A percentile compares a stretch with the other conserved stretches of the same genome.
Evolutionary conservation across 1,140 invertebrate genomes (phyloP).

Genomic region (Drosophila nikananu): DNA sequence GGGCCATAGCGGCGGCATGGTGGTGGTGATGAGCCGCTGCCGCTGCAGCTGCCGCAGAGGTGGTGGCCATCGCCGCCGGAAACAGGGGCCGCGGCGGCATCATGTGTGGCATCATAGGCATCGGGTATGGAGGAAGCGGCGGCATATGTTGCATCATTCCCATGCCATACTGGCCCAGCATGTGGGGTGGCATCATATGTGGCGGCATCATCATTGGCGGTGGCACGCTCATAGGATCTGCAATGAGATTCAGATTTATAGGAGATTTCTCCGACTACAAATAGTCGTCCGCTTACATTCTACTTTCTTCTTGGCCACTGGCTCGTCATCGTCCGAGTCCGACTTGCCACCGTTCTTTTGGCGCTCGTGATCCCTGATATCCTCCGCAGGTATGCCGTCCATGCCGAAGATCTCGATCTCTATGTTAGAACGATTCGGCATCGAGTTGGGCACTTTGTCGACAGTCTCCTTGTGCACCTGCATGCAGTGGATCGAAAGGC

Average conservation of each 20-base stretch:
- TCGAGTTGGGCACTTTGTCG: constrained; percentile 99
- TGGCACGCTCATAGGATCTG: constrained; percentile 84
- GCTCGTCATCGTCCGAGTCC: constrained; percentile 93
- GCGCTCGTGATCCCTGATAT: constrained; percentile 97
- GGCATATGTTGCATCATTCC: constrained; percentile 87
- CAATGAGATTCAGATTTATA: neutral
- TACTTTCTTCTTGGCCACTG: constrained; percentile 90
- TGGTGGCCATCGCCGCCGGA: constrained; percentile 89
- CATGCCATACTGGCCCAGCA: constrained; percentile 87
- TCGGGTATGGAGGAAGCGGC: constrained; percentile 87
- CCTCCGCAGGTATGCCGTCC: constrained; percentile 99
- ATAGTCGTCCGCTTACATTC: constrained; percentile 85
- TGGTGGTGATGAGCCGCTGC: constrained; percentile 72
- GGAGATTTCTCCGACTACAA: neutral
- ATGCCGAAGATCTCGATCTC: constrained; percentile 99
- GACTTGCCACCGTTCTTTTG: constrained; percentile 90
- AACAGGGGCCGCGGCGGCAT: constrained; percentile 93
- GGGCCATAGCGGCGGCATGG: constrained; percentile 86
- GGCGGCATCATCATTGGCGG: constrained; percentile 87
- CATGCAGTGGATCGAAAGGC: constrained; percentile 99
- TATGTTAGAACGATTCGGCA: constrained; percentile 98
- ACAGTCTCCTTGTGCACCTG: constrained; percentile 99
- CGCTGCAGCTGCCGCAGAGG: constrained; percentile 86
- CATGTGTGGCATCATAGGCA: constrained; percentile 87
- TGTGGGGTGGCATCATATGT: constrained; percentile 88